Base-by-base conservation (phyloP, 2,797 vertebrate species). In the Pseudomugil tenellus region DNA sequence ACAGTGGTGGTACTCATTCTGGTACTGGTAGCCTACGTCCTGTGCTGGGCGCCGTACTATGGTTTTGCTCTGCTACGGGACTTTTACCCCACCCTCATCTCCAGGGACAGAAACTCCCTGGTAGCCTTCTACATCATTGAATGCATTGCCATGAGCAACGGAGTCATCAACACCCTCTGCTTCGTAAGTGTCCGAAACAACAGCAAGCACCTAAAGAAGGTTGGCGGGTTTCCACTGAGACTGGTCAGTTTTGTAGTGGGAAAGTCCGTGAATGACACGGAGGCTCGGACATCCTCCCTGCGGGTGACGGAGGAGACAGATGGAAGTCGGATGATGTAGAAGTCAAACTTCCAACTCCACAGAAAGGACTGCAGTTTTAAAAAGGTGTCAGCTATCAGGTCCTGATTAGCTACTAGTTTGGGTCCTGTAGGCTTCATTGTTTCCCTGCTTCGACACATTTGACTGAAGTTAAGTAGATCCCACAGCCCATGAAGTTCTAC, bases 61-160 rank as follows among this genome's bases (percentile, higher is more conserved):
- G 93, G 94, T 58, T 97, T 96, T 72, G 70, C 95, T 2, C 92
- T 99, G 17, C 90, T 98, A 78, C 91, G 96, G 0, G 97, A 99
- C 89, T 98, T 99, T 76, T 95, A 96, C 86, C 97, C 97, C 6
- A 87, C 94, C 0, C 79, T 98, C 43, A 94, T 98, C 25, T 93
- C 97, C 4, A 94, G 95, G 23, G 94, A 95, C 77, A 95, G 94
- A 74, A 95, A 99, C 91, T 97, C 95, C 19, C 93, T 98, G 46
- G 96, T 96, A 0, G 96, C 93, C 21, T 99, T 97, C 87, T 98
- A 98, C 69, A 88, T 96, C 19, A 95, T 98, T 0, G 95, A 98
- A 89, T 98, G 97, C 86, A 92, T 99, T 0, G 96, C 97, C 78
- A 98, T 99, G 97, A 97, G 96, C 86, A 98, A 99, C 76, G 97